These are phyloP conservation scores for Leptinotarsa texana DNA, from an alignment of 1,140 invertebrate species.

Conservation along the genomic window DNA sequence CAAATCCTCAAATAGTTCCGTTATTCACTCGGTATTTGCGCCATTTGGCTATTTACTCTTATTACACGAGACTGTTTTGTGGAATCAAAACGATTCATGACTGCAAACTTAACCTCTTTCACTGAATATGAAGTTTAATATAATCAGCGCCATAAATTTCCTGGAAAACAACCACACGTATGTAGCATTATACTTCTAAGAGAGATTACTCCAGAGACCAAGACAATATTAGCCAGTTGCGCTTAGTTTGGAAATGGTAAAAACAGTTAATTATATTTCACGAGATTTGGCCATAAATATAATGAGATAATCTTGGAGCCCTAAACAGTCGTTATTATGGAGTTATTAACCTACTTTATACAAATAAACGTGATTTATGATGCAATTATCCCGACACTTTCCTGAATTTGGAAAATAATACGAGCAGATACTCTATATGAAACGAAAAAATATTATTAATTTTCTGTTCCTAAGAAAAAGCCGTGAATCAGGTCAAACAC, in stretches of 20 bases:
- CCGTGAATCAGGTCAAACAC: too few relatives aligned
- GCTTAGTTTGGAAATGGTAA: conserved; percentile 13
- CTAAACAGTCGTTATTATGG: conserved; percentile 11
- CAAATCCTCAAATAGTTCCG: too few relatives aligned
- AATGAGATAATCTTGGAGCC: neutral
- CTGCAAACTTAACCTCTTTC: neutral
- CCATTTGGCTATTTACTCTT: too few relatives aligned
- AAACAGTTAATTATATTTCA: conserved; percentile 22
- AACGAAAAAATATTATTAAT: too few relatives aligned
- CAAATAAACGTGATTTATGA: neutral
- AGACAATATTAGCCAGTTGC: conserved; percentile 3
- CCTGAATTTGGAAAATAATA: neutral
- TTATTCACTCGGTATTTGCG: too few relatives aligned
- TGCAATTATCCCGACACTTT: neutral
- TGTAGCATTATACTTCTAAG: conserved; percentile 9
- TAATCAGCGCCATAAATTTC: conserved; percentile 9
- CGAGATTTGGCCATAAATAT: conserved; percentile 15
- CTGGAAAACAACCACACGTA: neutral
- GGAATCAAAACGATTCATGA: neutral
- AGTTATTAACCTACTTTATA: neutral
- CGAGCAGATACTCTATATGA: neutral
- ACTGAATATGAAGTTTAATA: conserved; percentile 10
- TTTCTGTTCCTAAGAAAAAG: too few relatives aligned
- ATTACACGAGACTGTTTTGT: neutral
- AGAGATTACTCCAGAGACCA: conserved; percentile 1